Evolutionary conservation across 2,888 invertebrate species (phyloP), one percentile per base, ranked within the genome.

Genomic region (Glyphotaelius pellucidus): DNA sequence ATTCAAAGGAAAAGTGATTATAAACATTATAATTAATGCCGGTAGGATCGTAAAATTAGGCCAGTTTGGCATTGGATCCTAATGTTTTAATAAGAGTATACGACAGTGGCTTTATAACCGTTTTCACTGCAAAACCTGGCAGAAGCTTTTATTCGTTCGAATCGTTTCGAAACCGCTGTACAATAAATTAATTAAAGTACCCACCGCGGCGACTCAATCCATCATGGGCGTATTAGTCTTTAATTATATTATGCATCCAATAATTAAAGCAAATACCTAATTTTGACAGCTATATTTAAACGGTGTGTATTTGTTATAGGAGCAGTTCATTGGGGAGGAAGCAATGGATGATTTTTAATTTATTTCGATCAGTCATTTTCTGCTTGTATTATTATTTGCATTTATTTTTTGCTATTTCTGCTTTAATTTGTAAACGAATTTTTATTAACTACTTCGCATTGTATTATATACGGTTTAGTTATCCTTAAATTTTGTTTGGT

Each of bases 1-100:
- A 83, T 11, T 83, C 12, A 83, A 83, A 35, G 32, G 83, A 83
- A 83, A 38, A 83, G 38, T 67, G 67, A 67, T 67, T 67, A 67
- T 67, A 67, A 67, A 67, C 67, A 67, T 67, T 67, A 67, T 67
- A 67, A 25, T 67, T 67, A 67, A 67, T 67, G n/a, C 67, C 19
- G 67, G 67, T 67, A 25, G 67, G 67, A 67, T 67, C 67, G 67
- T 52, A 67, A 67, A 67, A 67, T 67, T 67, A 67, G 67, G 67
- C 67, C 67, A 67, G 67, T 67, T 67, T n/a, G 67, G 25, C 67
- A 67, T 67, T 67, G 7, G 67, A n/a, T 67, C 67, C 67, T 25
- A 67, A 67, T 7, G 67, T 67, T 25, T 67, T 67, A 67, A 67
- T 67, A 25, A 67, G 25, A 67, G 67, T n/a, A 67, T 67, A 67